Base-by-base conservation (phyloP, 2,888 invertebrate species). In the Papilio demoleus region DNA sequence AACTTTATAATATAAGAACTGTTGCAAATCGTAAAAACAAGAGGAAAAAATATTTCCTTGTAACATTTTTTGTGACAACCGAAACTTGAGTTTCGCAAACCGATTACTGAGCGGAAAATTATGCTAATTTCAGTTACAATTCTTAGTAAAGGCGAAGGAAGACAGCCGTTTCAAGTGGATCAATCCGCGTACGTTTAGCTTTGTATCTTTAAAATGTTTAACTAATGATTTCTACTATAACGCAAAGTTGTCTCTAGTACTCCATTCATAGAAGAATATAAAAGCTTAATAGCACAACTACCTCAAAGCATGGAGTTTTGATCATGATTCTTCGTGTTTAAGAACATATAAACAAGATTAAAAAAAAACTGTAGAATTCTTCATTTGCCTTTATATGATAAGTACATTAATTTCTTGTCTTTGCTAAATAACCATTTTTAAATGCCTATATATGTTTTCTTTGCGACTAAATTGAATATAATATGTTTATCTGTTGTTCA, bases 21-120 rank as follows among this genome's bases (percentile, higher is more conserved):
- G 24, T 50, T 27, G 27, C 27, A 53, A 53, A 60, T 69, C 47
- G 31, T 47, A 17, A 47, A 60, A 45, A 34, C 50, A 50, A 42
- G 22, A 38, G 36, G 9, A 9, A 38, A 34, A 59, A 27, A 34
- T n/a, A n/a, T 34, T n/a, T 50, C 14, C 31, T 19, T 62, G 17
- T 53, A 38, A 31, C 38, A 36, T 56, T 60, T 59, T 59, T 61
- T 42, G 12, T 60, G 27, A 31, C 27, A 22, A 14, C 19, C 78
- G 77, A 77, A 79, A 83, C 76, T 72, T 71, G 70, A 75, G 76
- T 81, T 80, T 85, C 77, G 78, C 81, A 77, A 78, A 82, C 79
- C 74, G 76, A 80, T 70, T 78, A 77, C 73, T 75, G 79, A 86
- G 84, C 84, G 85, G 82, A 86, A 88, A 87, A 86, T 88, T 88